These are phyloP conservation scores for Chaitophorus viminalis DNA, from an alignment of 2,888 invertebrate species.

Conservation along the genomic window DNA sequence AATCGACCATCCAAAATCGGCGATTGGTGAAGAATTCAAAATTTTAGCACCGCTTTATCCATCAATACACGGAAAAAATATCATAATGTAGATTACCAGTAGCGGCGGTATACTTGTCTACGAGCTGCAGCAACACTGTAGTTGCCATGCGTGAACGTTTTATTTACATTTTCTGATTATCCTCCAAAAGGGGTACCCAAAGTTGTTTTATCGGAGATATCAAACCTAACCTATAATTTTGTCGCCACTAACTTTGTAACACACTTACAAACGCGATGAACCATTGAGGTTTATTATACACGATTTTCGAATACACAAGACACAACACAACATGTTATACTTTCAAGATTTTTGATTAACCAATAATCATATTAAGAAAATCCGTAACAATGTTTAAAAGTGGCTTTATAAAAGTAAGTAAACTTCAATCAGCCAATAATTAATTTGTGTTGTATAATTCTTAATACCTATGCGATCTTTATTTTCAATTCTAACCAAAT, in stretches of 20 bases:
- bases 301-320: not conserved
- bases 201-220: not conserved
- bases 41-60: not conserved
- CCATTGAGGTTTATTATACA: not conserved
- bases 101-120: not conserved
- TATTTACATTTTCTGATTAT: not conserved
- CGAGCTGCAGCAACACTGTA: not conserved
- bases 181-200: not conserved
- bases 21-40: not conserved
- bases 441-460: not conserved
- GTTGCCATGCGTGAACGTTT: not conserved
- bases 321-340: not conserved
- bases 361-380: not conserved
- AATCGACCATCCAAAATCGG: not conserved
- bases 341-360: not conserved
- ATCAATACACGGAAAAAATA: not conserved
- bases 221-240: not conserved
- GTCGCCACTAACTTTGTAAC: not conserved
- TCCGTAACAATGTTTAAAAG: conserved; percentile 30
- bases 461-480: not conserved
- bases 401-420: conserved; percentile 55
- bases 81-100: no score
- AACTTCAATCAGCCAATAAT: not conserved
- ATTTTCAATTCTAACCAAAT: not conserved
- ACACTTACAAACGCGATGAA: no score